Evolutionary conservation across 2,888 invertebrate genomes (phyloP).

Genomic region (Ormyrus rosae): DNA sequence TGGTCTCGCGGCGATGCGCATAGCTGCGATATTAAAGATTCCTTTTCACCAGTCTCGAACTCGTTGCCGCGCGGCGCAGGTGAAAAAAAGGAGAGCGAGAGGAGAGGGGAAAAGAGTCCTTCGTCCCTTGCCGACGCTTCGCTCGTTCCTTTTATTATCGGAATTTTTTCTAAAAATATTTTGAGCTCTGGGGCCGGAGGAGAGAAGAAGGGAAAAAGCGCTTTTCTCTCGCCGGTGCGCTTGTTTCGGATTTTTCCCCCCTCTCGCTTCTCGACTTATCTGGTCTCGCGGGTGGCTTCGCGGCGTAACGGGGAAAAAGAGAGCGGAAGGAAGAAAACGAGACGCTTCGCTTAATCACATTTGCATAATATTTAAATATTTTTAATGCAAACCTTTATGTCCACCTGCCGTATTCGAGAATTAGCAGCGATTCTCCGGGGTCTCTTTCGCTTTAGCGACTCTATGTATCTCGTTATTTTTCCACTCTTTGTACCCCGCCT

Average conservation of each 20-base stretch:
- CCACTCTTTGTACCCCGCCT: constrained; percentile 31
- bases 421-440: constrained; percentile 66
- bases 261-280: constrained; percentile 33
- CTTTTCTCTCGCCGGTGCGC: not conserved
- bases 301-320: constrained; percentile 20
- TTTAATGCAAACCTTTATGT: constrained; percentile 66
- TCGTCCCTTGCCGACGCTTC: constrained; percentile 3
- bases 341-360: constrained; percentile 67
- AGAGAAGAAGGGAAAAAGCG: not conserved
- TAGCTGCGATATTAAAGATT: constrained; percentile 58
- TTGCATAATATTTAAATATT: constrained; percentile 74
- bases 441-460: constrained; percentile 57
- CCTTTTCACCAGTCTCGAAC: constrained; percentile 40
- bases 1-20: constrained; percentile 32
- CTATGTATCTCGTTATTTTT: constrained; percentile 54
- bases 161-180: constrained; percentile 55
- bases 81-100: constrained; percentile 38
- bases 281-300: constrained; percentile 27
- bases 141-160: constrained; percentile 50
- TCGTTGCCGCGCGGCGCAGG: constrained; percentile 20
- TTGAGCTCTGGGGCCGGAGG: constrained; percentile 38
- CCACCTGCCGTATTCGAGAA: constrained; percentile 62
- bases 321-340: constrained; percentile 15
- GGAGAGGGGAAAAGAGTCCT: not conserved
- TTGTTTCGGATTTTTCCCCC: constrained; percentile 9